Percentiles rank a stretch among this genome's conserved stretches.
Evolutionary conservation across 2,797 vertebrate genomes (phyloP).

Genomic region (Eulemur coronatus): DNA sequence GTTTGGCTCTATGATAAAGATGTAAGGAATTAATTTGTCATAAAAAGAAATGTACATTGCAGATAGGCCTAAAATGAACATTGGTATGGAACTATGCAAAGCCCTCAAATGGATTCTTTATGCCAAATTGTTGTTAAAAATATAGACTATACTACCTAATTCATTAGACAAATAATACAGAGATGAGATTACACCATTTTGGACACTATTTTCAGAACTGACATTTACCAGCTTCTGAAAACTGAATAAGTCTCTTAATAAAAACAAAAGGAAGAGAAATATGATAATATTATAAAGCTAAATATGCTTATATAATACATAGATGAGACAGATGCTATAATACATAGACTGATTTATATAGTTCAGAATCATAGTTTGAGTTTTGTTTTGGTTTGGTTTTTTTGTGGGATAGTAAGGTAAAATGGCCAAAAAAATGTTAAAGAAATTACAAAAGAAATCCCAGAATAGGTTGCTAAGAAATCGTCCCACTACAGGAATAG

Average conservation of each 20-base stretch:
- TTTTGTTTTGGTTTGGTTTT: background rate
- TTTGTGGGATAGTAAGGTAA: background rate
- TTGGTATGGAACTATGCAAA: constrained; percentile 69
- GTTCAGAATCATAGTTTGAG: background rate
- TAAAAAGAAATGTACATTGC: constrained; percentile 77
- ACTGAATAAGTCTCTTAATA: constrained; percentile 56
- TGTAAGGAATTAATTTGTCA: constrained; percentile 82
- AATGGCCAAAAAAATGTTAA: background rate
- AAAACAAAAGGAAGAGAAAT: constrained; percentile 45
- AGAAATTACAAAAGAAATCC: background rate
- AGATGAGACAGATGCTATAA: background rate
- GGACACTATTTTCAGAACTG: constrained; percentile 58
- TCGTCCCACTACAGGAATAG: background rate
- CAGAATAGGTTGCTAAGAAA: background rate
- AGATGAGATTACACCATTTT: constrained; percentile 47
- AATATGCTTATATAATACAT: background rate
- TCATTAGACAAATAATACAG: constrained; percentile 75
- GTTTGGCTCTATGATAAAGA: constrained; percentile 81
- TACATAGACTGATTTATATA: background rate
- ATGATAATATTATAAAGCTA: background rate
- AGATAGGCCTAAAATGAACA: constrained; percentile 82
- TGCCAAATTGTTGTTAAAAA: constrained; percentile 79
- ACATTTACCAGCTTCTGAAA: constrained; percentile 71
- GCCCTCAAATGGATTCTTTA: constrained; percentile 71
- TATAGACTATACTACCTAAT: constrained; percentile 72